These are phyloP conservation scores for Acrobeloides nanus DNA, from an alignment of 2,888 invertebrate genomes.

Conservation along the genomic window DNA sequence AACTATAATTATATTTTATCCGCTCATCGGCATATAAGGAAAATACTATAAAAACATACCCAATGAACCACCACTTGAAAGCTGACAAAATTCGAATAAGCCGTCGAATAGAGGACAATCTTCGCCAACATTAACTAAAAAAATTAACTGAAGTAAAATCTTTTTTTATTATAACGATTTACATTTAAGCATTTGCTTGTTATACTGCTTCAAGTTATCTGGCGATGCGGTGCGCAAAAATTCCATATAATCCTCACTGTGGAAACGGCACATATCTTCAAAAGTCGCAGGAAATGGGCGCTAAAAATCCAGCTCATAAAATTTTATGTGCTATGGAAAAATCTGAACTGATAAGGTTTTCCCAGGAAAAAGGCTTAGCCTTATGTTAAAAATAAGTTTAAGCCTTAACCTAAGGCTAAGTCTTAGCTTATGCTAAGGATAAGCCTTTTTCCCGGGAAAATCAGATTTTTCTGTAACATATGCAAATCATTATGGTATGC, in stretches of 20 bases:
- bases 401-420: too few species aligned
- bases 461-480: too few species aligned
- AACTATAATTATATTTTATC: too few species aligned
- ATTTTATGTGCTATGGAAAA: too few species aligned
- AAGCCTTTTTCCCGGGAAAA: slow-evolving; percentile 1
- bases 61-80: slow-evolving; percentile 94
- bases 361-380: too few species aligned
- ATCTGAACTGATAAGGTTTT: too few species aligned
- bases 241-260: slow-evolving; percentile 96
- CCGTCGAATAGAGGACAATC: slow-evolving; percentile 99
- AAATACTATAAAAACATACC: slow-evolving; percentile 48
- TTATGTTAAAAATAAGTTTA: too few species aligned
- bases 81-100: slow-evolving; percentile 94
- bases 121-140: slow-evolving; percentile 69
- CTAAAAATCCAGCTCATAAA: too few species aligned
- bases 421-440: too few species aligned
- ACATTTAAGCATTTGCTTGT: slow-evolving; percentile 98
- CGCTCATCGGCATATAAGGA: too few species aligned
- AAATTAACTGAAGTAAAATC: slow-evolving; percentile 3
- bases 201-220: slow-evolving; percentile 97
- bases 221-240: slow-evolving; percentile 71
- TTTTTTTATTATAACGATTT: too few species aligned
- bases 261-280: slow-evolving; percentile 99
- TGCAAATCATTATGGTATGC: background rate
- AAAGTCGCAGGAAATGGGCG: slow-evolving; percentile 96